Base-by-base conservation (phyloP, 2,888 invertebrate genomes). In the Tinea pellionella region DNA sequence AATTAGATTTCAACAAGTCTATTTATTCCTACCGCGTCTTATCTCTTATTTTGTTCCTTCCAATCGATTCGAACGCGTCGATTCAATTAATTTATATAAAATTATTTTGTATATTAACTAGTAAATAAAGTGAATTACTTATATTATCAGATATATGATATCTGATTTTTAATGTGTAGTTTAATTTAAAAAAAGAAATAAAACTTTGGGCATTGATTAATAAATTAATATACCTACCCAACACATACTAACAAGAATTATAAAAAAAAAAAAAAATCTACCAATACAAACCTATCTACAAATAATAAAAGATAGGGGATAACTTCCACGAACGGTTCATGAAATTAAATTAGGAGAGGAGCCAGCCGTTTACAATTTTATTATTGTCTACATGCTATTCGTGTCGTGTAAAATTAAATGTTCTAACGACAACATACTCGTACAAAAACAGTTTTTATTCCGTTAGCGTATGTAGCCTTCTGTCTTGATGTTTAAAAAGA, bases 1-100 rank as follows among this genome's bases (percentile, higher is more conserved):
- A 88, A 88, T 88, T 88, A 88, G 88, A 88, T 88, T 86, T 88
- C 80, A 88, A 88, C 82, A 76, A 87, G 85, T 78, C 81, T 70
- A 75, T 79, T 82, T 83, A 82, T 77, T 77, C 76, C 71, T 69
- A 72, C 71, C 18, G 19, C 43, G 47, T 12, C 51, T 29, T 69
- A 72, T 69, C 76, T 80, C 78, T 83, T 84, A 80, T 82, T 79
- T 78, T 68, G 53, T n/a, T 53, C 19, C 18, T 13, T 12, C 13
- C 47, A 47, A 16, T 47, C 47, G 47, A 47, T 4, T 24, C 24
- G 24, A 24, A 24, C 24, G 24, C 9, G 9, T 9, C n/a, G 9
- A 37, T 37, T 1, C 24, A 37, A 37, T 37, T 9, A 37, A 37
- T 37, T 37, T 12, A 37, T 37, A 6, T 37, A 37, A 37, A 37